Evolutionary conservation across 2,888 invertebrate genomes (phyloP), one percentile per base, ranked within the genome.

Genomic region (Rhagonycha fulva): DNA sequence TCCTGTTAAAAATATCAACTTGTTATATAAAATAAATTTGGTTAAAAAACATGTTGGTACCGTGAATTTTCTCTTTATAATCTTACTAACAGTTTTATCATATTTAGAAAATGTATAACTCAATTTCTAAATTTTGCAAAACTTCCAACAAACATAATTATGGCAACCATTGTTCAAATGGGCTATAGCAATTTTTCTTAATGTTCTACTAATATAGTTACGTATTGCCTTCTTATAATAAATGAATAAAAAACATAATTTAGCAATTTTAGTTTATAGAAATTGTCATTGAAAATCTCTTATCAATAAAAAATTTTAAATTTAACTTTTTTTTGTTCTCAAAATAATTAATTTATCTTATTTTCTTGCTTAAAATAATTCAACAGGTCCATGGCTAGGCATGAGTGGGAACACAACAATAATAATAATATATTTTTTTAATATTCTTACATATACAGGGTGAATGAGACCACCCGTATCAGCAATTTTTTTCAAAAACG

Each of bases 181-280:
- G 76, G 63, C 72, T 74, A 68, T 66, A 62, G 62, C 69, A 79
- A 80, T 82, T 83, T 82, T 83, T 83, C 84, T 84, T 83, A 83
- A 82, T 82, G 82, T 84, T 83, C 82, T 85, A 84, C 84, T 84
- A 84, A 84, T 83, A 80, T 83, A 84, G 82, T 80, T 83, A 83
- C 83, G 82, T 82, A 84, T 84, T 84, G 84, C 84, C 84, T 84
- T 84, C 82, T 82, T 83, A 82, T 83, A 80, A 80, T 77, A 80
- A 80, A 47, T 47, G 47, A 47, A 47, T 47, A 47, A 81, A 81
- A 80, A 82, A 82, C 82, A 70, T 62, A 70, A 82, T 82, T 81
- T 83, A 84, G 84, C 82, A 83, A 83, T 77, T 83, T 82, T 85
- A 84, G 84, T 83, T 83, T 81, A 82, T 83, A 84, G 82, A 81